These are phyloP conservation scores for Holothuria glaberrima DNA, from an alignment of 35 echinoderm and acorn worm genomes.

Conservation along the genomic window DNA sequence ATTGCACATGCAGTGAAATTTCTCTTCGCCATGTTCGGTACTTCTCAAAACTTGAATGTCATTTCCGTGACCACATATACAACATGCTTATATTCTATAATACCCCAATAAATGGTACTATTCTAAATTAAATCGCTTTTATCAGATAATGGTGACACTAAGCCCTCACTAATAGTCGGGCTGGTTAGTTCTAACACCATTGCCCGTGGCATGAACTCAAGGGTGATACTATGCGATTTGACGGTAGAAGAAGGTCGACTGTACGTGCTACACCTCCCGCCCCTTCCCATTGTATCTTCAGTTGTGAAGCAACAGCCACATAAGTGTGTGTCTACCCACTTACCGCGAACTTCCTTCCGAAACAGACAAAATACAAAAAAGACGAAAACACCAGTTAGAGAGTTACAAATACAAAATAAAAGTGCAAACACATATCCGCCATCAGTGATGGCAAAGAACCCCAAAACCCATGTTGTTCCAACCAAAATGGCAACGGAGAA, in stretches of 20 bases:
- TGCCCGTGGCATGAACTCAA: slow-evolving; percentile 25
- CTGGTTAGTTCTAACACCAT: slow-evolving; percentile 24
- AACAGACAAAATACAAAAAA: slow-evolving; percentile 82
- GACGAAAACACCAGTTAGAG: slow-evolving; percentile 73
- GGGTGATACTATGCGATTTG: background rate
- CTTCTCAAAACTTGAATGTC: too few species aligned
- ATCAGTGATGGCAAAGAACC: slow-evolving; percentile 68
- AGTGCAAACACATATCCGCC: slow-evolving; percentile 60
- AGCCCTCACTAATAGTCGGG: slow-evolving; percentile 4
- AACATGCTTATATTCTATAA: too few species aligned
- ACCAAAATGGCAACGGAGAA: slow-evolving; percentile 70
- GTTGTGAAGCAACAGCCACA: slow-evolving; percentile 5
- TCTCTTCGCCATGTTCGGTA: too few species aligned
- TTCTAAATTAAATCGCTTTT: slow-evolving; percentile 7
- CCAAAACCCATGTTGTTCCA: slow-evolving; percentile 82
- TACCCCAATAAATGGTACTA: too few species aligned
- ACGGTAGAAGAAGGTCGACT: slow-evolving; percentile 6
- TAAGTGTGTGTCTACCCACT: slow-evolving; percentile 27
- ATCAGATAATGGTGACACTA: slow-evolving; percentile 1
- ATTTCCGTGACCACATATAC: too few species aligned
- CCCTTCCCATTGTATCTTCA: background rate
- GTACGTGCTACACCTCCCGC: background rate
- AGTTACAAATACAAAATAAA: slow-evolving; percentile 75
- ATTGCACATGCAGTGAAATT: too few species aligned
- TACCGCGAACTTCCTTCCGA: slow-evolving; percentile 70